These are phyloP conservation scores for Malurus splendens DNA, from an alignment of 2,797 vertebrate genomes.

Conservation along the genomic window DNA sequence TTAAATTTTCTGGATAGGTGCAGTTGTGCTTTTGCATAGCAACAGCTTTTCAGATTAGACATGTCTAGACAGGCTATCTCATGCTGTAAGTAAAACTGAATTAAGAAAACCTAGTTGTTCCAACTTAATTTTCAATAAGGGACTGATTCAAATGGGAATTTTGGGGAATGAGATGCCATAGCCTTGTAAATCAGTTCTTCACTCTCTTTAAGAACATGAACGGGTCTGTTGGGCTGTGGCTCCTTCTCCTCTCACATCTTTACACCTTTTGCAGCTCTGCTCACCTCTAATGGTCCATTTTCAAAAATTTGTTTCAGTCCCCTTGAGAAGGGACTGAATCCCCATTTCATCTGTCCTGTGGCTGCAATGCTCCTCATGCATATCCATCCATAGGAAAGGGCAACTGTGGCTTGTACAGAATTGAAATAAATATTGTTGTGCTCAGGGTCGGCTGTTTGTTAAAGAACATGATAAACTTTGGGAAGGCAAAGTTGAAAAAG, in stretches of 20 bases:
- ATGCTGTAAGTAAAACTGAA: neutral
- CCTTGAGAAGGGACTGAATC: neutral
- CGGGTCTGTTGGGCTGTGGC: neutral
- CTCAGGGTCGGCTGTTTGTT: neutral
- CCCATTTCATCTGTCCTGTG: neutral
- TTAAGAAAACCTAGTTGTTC: neutral
- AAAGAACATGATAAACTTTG: neutral
- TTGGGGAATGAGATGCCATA: neutral
- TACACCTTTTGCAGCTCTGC: neutral
- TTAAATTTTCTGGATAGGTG: neutral
- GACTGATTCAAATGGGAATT: neutral
- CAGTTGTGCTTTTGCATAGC: neutral
- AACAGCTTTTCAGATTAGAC: neutral
- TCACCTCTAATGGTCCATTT: neutral
- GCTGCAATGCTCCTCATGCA: fast-evolving
- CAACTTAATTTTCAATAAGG: neutral
- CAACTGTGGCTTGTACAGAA: neutral
- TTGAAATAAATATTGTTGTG: neutral
- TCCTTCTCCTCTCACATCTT: neutral
- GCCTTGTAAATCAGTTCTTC: neutral
- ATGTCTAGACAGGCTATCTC: neutral
- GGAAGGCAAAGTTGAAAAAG: neutral
- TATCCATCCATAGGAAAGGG: neutral
- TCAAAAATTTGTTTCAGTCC: neutral
- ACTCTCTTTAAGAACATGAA: neutral